Evolutionary conservation across 2,888 invertebrate species (phyloP).

Genomic region (Campoletis raptor): DNA sequence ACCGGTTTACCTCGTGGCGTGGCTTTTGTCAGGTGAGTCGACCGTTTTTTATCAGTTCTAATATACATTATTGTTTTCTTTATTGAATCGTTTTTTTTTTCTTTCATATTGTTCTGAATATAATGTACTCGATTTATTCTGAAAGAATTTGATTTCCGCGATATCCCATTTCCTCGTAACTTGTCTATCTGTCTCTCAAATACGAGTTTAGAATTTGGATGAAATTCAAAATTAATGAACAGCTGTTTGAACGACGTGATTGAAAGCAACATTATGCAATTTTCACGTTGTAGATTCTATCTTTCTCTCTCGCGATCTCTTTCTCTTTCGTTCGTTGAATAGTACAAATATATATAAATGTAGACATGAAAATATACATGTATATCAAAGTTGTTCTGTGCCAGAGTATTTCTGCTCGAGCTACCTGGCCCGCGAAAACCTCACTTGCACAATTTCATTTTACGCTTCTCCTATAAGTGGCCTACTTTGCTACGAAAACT

Average conservation of each 20-base stretch:
- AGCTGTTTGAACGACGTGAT: slow-evolving; percentile 69
- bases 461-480: slow-evolving; percentile 73
- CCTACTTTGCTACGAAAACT: slow-evolving; percentile 71
- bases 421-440: slow-evolving; percentile 71
- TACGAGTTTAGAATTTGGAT: slow-evolving; percentile 73
- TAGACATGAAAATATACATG: slow-evolving; percentile 69
- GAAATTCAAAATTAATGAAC: slow-evolving; percentile 73
- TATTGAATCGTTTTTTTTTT: neutral
- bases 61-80: neutral
- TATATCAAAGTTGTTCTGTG: slow-evolving; percentile 71
- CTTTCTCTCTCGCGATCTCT: neutral
- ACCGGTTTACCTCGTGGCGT: slow-evolving; percentile 95
- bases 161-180: slow-evolving; percentile 20
- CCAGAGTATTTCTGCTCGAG: slow-evolving; percentile 79
- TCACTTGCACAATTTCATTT: slow-evolving; percentile 77
- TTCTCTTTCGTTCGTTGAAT: slow-evolving; percentile 33
- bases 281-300: slow-evolving; percentile 51
- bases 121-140: neutral
- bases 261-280: slow-evolving; percentile 74
- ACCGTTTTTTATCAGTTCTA: neutral
- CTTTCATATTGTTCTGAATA: neutral
- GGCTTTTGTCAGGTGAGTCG: slow-evolving; percentile 93
- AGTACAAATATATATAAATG: slow-evolving; percentile 49
- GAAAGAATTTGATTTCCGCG: neutral
- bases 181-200: slow-evolving; percentile 3